These are phyloP conservation scores for Hydropsyche betteni DNA, from an alignment of 2,888 invertebrate species.

Conservation along the genomic window DNA sequence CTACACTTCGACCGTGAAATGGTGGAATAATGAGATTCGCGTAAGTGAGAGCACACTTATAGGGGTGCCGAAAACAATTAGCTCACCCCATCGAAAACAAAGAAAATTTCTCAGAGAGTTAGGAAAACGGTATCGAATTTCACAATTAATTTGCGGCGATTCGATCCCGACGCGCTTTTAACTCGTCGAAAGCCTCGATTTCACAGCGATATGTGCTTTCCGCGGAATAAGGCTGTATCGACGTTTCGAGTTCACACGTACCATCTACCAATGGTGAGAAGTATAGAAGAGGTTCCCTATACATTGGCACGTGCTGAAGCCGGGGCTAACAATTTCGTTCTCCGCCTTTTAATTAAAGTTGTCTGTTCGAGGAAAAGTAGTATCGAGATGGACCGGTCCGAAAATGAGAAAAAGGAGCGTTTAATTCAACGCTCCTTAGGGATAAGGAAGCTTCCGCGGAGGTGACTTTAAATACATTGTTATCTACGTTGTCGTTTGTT, in stretches of 20 bases:
- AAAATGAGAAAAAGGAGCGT: slow-evolving; percentile 34
- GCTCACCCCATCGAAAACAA: slow-evolving; percentile 24
- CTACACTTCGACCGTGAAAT: not conserved
- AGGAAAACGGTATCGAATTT: slow-evolving; percentile 45
- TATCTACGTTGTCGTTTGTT: slow-evolving; percentile 36
- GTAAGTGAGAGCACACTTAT: slow-evolving; percentile 5
- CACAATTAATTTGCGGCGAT: slow-evolving; percentile 46
- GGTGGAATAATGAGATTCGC: slow-evolving; percentile 8
- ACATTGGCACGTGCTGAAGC: not conserved
- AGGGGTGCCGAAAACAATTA: slow-evolving; percentile 44
- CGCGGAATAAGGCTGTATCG: not conserved
- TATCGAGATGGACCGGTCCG: slow-evolving; percentile 35
- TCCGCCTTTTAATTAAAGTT: slow-evolving; percentile 38
- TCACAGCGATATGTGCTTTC: not conserved
- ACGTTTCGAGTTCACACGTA: not conserved
- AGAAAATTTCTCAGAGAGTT: slow-evolving; percentile 40
- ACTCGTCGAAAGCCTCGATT: slow-evolving; percentile 19
- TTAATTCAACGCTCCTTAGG: slow-evolving; percentile 29
- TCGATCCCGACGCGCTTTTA: slow-evolving; percentile 24
- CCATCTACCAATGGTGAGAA: not conserved
- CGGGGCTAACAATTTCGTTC: slow-evolving; percentile 16
- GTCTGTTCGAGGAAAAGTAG: slow-evolving; percentile 21
- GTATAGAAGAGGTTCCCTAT: no score
- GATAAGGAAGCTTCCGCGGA: not conserved
- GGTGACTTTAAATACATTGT: slow-evolving; percentile 31